Percentiles rank a stretch among this genome's conserved stretches.
phyloP scores from a whole-genome alignment of 2,113 vertebrate species.

The Euleptes europaea region DNA sequence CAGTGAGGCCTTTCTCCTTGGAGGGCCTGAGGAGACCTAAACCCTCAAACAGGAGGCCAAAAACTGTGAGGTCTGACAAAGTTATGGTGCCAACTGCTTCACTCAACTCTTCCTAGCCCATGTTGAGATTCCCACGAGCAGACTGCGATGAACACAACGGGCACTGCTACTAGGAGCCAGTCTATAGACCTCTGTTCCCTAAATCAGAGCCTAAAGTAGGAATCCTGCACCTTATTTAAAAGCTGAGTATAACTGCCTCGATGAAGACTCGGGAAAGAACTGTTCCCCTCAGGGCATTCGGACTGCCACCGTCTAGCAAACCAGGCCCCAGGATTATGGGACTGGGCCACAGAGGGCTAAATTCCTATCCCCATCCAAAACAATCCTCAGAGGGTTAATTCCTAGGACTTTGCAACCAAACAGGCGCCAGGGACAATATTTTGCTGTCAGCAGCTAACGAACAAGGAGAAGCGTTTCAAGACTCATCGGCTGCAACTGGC shows the following conservation, averaged over 20 bases:
- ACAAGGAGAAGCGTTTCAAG: conserved; percentile 1
- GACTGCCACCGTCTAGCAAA: background rate
- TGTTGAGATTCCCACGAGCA: background rate
- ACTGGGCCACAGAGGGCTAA: background rate
- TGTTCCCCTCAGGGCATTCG: background rate
- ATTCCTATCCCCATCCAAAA: background rate
- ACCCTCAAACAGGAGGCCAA: background rate
- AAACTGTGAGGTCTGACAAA: no score
- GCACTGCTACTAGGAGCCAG: background rate
- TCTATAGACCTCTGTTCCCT: background rate
- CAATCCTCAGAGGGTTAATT: background rate
- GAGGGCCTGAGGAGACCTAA: no score
- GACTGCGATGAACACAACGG: no score
- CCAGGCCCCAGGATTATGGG: background rate
- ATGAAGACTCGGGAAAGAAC: background rate
- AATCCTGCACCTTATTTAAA: background rate
- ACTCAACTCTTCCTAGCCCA: no score
- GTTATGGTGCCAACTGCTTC: no score
- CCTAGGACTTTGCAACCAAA: conserved; percentile 8
- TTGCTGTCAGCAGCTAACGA: background rate
- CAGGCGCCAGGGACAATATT: background rate
- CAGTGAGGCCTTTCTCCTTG: no score
- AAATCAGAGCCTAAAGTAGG: background rate
- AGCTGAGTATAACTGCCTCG: background rate
- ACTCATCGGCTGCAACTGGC: conserved; percentile 19